phyloP scores from a whole-genome alignment of 2,113 vertebrate species.

The Egretta garzetta region DNA sequence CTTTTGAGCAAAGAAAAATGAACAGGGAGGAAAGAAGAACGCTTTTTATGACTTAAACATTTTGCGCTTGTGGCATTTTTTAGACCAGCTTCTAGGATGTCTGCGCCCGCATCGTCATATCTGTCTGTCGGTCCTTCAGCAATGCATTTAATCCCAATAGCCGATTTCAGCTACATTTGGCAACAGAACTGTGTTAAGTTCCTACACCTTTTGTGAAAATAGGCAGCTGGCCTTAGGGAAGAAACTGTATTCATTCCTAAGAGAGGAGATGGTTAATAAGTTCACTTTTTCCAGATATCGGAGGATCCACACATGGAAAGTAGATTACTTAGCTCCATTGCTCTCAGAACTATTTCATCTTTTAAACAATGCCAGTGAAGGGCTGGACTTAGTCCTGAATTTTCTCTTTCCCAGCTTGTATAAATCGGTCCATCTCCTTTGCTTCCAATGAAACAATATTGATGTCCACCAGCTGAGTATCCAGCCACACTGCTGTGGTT shows the following conservation, averaged over 20 bases:
- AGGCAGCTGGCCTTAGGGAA: neutral
- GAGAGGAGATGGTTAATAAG: neutral
- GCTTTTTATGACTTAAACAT: neutral
- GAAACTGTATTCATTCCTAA: neutral
- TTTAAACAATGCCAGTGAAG: neutral
- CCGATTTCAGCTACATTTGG: neutral
- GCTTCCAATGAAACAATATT: neutral
- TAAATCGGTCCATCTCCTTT: neutral
- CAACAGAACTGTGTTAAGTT: neutral
- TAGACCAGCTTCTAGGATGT: neutral
- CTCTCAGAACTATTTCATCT: neutral
- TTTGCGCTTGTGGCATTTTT: neutral
- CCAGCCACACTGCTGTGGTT: neutral
- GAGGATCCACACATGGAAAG: neutral
- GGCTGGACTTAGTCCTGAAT: neutral
- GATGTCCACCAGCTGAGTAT: neutral
- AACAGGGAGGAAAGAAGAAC: neutral
- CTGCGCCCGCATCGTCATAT: rapidly evolving
- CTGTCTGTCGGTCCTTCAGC: neutral
- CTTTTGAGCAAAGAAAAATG: neutral
- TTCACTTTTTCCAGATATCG: neutral
- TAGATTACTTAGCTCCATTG: neutral
- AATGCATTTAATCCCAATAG: neutral
- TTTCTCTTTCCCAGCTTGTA: neutral
- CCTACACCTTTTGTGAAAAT: neutral